phyloP scores from a whole-genome alignment of 2,888 invertebrate genomes.

The Heliconius aoede region DNA sequence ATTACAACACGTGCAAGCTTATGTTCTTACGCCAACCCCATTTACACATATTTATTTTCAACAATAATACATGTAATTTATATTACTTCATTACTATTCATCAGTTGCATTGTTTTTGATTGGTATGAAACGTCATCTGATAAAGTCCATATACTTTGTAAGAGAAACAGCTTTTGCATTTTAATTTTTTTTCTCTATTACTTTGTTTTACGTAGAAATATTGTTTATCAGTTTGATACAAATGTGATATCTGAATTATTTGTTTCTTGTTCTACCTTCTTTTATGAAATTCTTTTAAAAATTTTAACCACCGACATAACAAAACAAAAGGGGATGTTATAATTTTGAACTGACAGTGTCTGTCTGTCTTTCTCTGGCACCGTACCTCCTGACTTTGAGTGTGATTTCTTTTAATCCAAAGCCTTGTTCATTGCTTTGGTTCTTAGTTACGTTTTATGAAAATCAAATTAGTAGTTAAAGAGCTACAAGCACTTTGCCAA shows the following conservation, averaged over 20 bases:
- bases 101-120: conserved; percentile 35
- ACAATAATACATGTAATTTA: conserved; percentile 40
- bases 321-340: no score
- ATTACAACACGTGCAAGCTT: conserved; percentile 56
- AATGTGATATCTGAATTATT: no score
- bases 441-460: no score
- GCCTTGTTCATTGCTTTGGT: no score
- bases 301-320: neutral
- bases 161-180: neutral
- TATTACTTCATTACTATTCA: conserved; percentile 32
- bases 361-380: no score
- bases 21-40: conserved; percentile 38
- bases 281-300: neutral
- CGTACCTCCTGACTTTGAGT: no score
- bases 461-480: no score
- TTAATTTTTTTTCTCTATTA: neutral
- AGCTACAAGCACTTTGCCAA: no score
- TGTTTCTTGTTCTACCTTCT: no score
- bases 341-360: no score
- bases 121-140: conserved; percentile 25
- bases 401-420: no score
- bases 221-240: neutral
- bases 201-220: neutral
- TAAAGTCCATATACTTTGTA: conserved; percentile 21
- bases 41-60: conserved; percentile 40